These are phyloP conservation scores for Brachionus rubens DNA, from an alignment of 1,140 invertebrate genomes.

Conservation along the genomic window DNA sequence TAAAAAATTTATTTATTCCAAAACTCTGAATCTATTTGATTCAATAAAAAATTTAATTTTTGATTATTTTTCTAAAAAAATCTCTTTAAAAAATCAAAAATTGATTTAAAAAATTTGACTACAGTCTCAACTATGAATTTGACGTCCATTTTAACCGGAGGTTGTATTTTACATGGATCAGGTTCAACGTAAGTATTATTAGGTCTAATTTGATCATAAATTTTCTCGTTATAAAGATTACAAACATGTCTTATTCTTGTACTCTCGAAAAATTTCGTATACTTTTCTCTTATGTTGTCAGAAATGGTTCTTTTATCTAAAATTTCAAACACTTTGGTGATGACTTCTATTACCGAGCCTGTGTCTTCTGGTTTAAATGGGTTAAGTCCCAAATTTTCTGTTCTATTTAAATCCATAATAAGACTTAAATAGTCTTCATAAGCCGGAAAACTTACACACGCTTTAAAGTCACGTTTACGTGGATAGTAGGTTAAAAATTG, in stretches of 20 bases:
- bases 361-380: neutral
- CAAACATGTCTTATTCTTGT: neutral
- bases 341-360: neutral
- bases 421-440: neutral
- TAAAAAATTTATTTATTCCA: no score
- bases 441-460: neutral
- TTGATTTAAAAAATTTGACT: neutral
- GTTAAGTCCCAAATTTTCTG: neutral
- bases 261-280: neutral
- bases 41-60: no score
- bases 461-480: neutral
- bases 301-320: neutral
- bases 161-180: neutral
- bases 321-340: neutral
- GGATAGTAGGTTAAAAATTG: slow-evolving; percentile 40
- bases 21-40: no score
- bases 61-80: neutral
- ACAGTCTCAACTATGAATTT: neutral
- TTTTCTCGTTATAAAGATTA: neutral
- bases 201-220: neutral
- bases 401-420: neutral
- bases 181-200: neutral
- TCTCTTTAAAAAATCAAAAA: slow-evolving; percentile 1
- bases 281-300: neutral
- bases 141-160: no score